A percentile compares a stretch with the other conserved stretches of the same genome.
Evolutionary conservation across 1,140 invertebrate genomes (phyloP).

Genomic region (Saccostrea echinata): DNA sequence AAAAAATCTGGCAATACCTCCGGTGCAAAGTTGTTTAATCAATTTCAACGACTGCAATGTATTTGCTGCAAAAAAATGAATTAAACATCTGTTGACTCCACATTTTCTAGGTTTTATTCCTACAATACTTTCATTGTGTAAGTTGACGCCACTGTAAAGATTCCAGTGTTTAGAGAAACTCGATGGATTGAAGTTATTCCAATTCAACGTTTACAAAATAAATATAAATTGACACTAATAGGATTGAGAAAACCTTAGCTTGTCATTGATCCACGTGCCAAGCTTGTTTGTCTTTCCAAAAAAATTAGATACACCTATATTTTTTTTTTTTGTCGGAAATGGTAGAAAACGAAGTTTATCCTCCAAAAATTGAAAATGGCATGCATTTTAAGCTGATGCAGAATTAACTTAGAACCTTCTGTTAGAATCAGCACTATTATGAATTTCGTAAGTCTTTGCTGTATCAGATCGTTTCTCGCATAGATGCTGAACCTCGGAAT

Average conservation of each 20-base stretch:
- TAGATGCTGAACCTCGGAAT: no score
- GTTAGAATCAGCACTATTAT: no score
- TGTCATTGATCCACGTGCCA: slow-evolving; percentile 8
- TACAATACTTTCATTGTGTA: neutral
- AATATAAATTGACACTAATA: slow-evolving; percentile 27
- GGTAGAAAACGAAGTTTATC: neutral
- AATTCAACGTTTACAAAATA: slow-evolving; percentile 31
- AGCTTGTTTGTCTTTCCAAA: slow-evolving; percentile 12
- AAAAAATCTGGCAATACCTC: no score
- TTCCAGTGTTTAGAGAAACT: slow-evolving; percentile 6
- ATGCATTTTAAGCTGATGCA: neutral
- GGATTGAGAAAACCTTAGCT: neutral
- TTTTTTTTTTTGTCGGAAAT: neutral
- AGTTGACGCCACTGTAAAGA: neutral
- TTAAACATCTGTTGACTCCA: neutral
- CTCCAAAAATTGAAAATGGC: neutral
- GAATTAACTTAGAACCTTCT: no score
- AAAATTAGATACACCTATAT: neutral
- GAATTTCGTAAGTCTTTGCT: neutral
- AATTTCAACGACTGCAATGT: neutral
- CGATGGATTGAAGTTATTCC: neutral
- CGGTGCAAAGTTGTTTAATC: no score
- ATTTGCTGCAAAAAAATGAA: neutral
- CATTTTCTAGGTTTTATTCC: neutral
- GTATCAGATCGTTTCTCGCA: neutral